Evolutionary conservation across 2,888 invertebrate genomes (phyloP).

Genomic region (Congeria kusceri): DNA sequence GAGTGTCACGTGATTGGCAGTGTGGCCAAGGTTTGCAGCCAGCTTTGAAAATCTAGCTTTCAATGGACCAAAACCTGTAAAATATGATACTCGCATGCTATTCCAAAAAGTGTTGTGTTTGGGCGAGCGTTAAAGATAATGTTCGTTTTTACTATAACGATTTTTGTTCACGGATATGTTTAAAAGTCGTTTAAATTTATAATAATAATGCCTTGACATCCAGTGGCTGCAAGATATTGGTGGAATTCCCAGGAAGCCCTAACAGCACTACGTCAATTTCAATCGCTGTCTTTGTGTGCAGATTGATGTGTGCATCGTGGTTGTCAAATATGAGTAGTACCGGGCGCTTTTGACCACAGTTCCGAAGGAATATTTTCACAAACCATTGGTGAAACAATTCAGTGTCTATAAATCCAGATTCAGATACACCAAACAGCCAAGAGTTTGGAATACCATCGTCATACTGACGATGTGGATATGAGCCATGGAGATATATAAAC

Average conservation of each 20-base stretch:
- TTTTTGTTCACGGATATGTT: background rate
- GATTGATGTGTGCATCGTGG: conserved; percentile 12
- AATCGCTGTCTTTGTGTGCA: conserved; percentile 5
- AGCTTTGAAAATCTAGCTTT: conserved; percentile 3
- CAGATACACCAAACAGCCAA: conserved; percentile 14
- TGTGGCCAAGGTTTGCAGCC: background rate
- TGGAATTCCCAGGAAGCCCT: conserved; percentile 25
- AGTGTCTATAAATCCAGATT: conserved; percentile 24
- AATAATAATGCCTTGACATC: conserved; percentile 14
- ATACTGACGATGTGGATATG: background rate
- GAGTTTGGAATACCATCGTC: conserved; percentile 24
- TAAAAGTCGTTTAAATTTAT: background rate
- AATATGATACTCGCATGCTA: background rate
- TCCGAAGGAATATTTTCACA: background rate
- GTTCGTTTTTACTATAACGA: background rate
- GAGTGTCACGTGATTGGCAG: background rate
- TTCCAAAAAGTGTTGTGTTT: too few species aligned
- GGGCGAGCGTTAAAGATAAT: too few species aligned
- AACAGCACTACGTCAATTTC: conserved; percentile 10
- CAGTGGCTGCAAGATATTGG: conserved; percentile 24
- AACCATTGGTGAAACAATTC: conserved; percentile 30
- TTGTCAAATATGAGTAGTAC: conserved; percentile 30
- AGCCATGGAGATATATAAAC: background rate
- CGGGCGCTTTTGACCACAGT: conserved; percentile 15
- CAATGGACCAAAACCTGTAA: conserved; percentile 19